Evolutionary conservation across 2,113 vertebrate genomes (phyloP), one percentile per base, ranked within the genome.

Genomic region (Poecile atricapillus): DNA sequence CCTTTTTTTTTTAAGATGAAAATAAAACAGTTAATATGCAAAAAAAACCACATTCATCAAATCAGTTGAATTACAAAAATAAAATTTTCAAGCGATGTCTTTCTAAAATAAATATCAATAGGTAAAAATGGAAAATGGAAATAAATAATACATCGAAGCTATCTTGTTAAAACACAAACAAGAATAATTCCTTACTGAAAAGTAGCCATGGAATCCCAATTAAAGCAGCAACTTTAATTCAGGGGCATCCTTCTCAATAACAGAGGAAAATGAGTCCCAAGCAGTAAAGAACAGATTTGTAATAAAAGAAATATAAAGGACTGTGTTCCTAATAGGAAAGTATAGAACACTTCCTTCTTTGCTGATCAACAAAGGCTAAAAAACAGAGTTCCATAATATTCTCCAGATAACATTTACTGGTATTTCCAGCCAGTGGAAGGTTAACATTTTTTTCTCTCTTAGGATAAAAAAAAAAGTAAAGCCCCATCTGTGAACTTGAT

Each of bases 21-120:
- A 97, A 97, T 67, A 68, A 96, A 93, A 93, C 30, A 56, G 68
- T 87, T 35, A 46, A 90, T 44, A 77, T 56, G 79, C 67, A 64
- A 91, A 95, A 96, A 95, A 89, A 31, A 5, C 43, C 7, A 78
- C 44, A 86, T 87, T 82, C 30, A 69, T 59, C 87, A 76, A 93
- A 96, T 76, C 78, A 93, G 90, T 18, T 69, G 44, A 79, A 41
- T 95, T 97, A 97, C 30, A 98, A 97, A 98, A 98, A 98, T 97
- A 97, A 98, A 53, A 77, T 27, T 87, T 92, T 76, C 44, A 94
- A 96, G 89, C 14, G 5, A 90, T 62, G 27, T 80, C 33, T 82
- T 91, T 88, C 41, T 82, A 83, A 97, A 97, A 97, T 95, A 97
- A 97, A 93, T 53, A 87, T 52, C 56, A 80, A 84, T 80, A 94